These are phyloP conservation scores for Gymnoscopelus microlampas DNA, from an alignment of 2,797 vertebrate genomes.

Conservation along the genomic window DNA sequence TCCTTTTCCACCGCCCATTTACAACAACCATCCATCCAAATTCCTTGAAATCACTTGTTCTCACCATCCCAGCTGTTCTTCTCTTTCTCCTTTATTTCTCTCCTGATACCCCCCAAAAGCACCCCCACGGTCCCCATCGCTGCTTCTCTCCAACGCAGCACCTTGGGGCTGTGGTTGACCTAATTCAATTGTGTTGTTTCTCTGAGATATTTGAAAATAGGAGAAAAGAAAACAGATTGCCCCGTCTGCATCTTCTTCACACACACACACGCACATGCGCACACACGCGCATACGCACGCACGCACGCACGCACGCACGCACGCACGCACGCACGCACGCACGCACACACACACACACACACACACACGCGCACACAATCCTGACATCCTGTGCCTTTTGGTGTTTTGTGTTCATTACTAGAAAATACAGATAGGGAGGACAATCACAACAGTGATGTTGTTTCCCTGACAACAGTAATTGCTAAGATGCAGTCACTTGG, in stretches of 20 bases:
- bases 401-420: conserved; percentile 16
- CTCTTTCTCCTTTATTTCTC: neutral
- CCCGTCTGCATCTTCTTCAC: conserved; percentile 3
- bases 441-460: conserved; percentile 31
- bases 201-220: conserved; percentile 23
- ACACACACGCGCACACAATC: conserved; percentile 24
- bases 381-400: conserved; percentile 26
- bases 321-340: neutral
- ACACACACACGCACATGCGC: too few species aligned
- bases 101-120: neutral
- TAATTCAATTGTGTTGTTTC: conserved; percentile 39
- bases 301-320: neutral
- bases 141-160: conserved; percentile 14
- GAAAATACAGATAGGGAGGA: conserved; percentile 37
- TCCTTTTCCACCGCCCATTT: neutral
- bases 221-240: neutral
- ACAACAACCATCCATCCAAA: neutral
- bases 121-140: neutral
- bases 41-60: neutral
- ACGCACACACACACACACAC: conserved; percentile 10
- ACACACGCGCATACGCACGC: neutral
- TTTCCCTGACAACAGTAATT: conserved; percentile 86
- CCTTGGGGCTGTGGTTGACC: conserved; percentile 56
- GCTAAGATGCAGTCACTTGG: conserved; percentile 70
- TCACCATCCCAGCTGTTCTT: neutral